Evolutionary conservation across 1,140 invertebrate species (phyloP).

Genomic region (Magallana ariakensis): DNA sequence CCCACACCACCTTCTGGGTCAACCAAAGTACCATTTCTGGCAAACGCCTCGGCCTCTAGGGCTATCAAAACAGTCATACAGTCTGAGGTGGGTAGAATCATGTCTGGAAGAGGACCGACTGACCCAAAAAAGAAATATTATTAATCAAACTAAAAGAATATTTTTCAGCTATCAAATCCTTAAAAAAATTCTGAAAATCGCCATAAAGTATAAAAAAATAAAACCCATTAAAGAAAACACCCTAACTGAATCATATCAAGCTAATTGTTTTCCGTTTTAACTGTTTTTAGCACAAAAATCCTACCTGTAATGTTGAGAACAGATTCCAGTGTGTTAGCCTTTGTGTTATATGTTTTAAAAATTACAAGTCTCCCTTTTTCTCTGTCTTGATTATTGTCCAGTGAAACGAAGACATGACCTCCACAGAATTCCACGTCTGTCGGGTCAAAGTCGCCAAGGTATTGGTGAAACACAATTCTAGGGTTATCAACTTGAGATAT

Average conservation of each 20-base stretch:
- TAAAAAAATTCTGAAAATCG: too few relatives aligned
- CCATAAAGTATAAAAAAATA: too few relatives aligned
- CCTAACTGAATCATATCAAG: too few relatives aligned
- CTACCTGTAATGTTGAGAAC: constrained; percentile 44
- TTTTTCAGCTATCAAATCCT: too few relatives aligned
- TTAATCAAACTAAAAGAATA: too few relatives aligned
- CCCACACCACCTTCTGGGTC: constrained; percentile 62
- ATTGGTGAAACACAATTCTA: constrained; percentile 12
- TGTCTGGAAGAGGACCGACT: constrained; percentile 63
- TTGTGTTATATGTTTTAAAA: constrained; percentile 36
- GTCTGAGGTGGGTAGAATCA: constrained; percentile 54
- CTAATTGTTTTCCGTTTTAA: too few relatives aligned
- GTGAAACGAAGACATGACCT: constrained; percentile 41
- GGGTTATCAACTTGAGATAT: constrained; percentile 34
- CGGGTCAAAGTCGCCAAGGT: constrained; percentile 33
- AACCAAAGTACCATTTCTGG: neutral
- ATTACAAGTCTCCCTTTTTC: constrained; percentile 29
- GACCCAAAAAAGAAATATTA: constrained; percentile 14
- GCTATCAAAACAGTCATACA: constrained; percentile 58
- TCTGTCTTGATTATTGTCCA: constrained; percentile 37
- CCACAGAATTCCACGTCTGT: constrained; percentile 55
- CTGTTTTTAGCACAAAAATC: too few relatives aligned
- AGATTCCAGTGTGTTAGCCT: neutral
- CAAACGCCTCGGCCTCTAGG: constrained; percentile 54
- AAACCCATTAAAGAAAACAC: too few relatives aligned